Evolutionary conservation across 2,113 vertebrate species (phyloP).

Genomic region (Callorhinus ursinus): DNA sequence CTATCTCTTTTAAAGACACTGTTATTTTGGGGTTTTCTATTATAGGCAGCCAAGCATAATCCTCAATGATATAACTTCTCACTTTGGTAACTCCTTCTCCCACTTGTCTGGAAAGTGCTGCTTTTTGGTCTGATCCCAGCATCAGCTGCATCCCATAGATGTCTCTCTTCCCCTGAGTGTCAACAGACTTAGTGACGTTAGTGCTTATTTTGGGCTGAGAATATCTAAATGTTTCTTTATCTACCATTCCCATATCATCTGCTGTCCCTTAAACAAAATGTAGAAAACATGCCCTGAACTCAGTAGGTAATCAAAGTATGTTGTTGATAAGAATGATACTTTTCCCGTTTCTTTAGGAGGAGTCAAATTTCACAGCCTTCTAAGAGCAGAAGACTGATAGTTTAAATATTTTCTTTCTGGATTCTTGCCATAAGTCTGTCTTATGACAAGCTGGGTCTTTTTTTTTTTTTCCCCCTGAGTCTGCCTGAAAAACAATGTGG

Average conservation of each 20-base stretch:
- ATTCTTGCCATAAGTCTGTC: not conserved
- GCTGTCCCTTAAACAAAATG: not conserved
- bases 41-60: not conserved
- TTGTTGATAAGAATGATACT: not conserved
- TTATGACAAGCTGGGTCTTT: not conserved
- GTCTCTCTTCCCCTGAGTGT: not conserved
- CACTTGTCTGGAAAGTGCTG: not conserved
- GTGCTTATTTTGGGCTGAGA: not conserved
- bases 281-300: not conserved
- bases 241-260: not conserved
- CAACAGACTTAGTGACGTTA: not conserved
- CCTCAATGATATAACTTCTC: not conserved
- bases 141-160: not conserved
- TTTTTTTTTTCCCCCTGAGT: not conserved
- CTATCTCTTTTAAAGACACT: not conserved
- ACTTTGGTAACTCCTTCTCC: not conserved
- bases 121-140: not conserved
- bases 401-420: not conserved
- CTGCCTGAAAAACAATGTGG: not conserved
- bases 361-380: slow-evolving; percentile 12
- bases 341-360: not conserved
- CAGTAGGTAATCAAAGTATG: not conserved
- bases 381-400: not conserved
- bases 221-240: not conserved
- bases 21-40: not conserved